Evolutionary conservation across 2,797 vertebrate genomes (phyloP), one percentile per base, ranked within the genome.

Genomic region (Telmatherina bonti): DNA sequence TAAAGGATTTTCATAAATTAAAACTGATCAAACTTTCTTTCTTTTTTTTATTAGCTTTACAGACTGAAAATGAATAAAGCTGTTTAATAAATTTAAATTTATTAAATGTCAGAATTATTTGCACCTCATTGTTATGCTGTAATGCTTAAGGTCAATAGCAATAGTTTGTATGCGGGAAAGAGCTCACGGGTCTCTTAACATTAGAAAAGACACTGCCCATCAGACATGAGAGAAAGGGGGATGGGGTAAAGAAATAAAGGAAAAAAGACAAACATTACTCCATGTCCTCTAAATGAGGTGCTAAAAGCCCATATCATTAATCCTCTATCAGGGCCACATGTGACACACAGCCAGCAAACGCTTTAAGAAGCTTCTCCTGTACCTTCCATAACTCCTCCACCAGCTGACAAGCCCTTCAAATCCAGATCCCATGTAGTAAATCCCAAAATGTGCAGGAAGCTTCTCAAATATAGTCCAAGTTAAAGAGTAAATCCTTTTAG

Each of bases 301-400:
- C 76, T 90, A 92, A 93, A 78, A 89, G 88, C 80, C 87, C 74
- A 75, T 82, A 84, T 87, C 89, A 88, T 92, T 88, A 90, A 90
- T 83, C 88, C 77, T 79, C 81, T 66, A 63, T 70, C 62, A 68
- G 74, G 73, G 79, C 65, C 71, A 74, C 71, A 75, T 66, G 81
- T 83, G 75, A 87, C 66, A 86, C 83, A 78, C 56, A 62, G 61
- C 36, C 55, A 63, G 63, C 26, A 43, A 68, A 47, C n/a, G 22
- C 22, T 53, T 62, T 57, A 33, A 63, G 76, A 67, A 70, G 74
- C 67, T 45, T 76, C 82, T 83, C 24, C 85, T 83, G 75, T 92
- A 93, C 93, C 93, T 95, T 91, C 84, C 90, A 92, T 90, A 84
- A 78, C 76, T 80, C 70, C 81, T 73, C 60, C 15, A 62, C 73